Percentiles rank a stretch among this genome's conserved stretches.
phyloP scores from a whole-genome alignment of 1,140 invertebrate species.

The Chrysopa pallens region DNA sequence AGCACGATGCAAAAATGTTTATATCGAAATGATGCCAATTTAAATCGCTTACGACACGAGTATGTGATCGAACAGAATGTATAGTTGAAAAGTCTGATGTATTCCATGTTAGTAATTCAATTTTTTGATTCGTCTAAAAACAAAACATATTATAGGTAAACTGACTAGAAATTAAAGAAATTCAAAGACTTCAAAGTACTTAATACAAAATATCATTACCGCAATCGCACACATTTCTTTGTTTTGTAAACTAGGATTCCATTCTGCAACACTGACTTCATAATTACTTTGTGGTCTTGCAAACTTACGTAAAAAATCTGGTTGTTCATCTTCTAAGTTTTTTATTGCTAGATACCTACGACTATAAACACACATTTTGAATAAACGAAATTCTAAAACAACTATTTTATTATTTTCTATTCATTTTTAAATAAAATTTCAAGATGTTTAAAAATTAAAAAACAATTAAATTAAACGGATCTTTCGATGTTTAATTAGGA shows the following conservation, averaged over 20 bases:
- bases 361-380: slow-evolving; percentile 23
- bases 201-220: slow-evolving; percentile 33
- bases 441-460: too few relatives aligned
- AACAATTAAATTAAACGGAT: too few relatives aligned
- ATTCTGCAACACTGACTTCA: slow-evolving; percentile 80
- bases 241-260: slow-evolving; percentile 65
- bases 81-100: slow-evolving; percentile 44
- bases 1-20: slow-evolving; percentile 80
- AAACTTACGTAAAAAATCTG: slow-evolving; percentile 57
- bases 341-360: slow-evolving; percentile 68
- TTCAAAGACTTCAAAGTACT: neutral
- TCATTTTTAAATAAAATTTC: too few relatives aligned
- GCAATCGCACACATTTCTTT: slow-evolving; percentile 76
- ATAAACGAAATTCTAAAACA: too few relatives aligned
- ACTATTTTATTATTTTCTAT: too few relatives aligned
- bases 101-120: slow-evolving; percentile 66
- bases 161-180: neutral
- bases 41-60: slow-evolving; percentile 75
- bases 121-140: slow-evolving; percentile 59
- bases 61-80: slow-evolving; percentile 66
- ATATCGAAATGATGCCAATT: slow-evolving; percentile 84
- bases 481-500: too few relatives aligned
- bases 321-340: slow-evolving; percentile 45
- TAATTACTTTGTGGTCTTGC: slow-evolving; percentile 73
- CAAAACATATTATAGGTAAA: neutral